Evolutionary conservation across 2,888 invertebrate species (phyloP).

Genomic region (Ellobium chinense): DNA sequence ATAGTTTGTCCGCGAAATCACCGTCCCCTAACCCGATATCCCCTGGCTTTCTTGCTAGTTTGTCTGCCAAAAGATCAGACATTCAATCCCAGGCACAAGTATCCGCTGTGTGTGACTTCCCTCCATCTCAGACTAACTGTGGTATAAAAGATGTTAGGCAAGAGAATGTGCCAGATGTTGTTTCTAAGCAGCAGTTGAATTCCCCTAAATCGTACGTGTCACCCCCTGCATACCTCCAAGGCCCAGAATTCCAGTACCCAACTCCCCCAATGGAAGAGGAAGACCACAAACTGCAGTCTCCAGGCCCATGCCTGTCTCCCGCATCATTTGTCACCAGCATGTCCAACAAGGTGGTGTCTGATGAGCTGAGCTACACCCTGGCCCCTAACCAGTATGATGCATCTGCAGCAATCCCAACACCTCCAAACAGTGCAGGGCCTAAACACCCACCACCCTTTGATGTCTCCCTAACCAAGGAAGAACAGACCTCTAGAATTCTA

Average conservation of each 20-base stretch:
- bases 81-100: constrained; percentile 2
- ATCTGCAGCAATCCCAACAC: constrained; percentile 15
- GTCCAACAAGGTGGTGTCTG: neutral
- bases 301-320: constrained; percentile 25
- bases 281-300: constrained; percentile 30
- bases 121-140: neutral
- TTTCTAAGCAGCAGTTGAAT: neutral
- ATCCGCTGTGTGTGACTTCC: neutral
- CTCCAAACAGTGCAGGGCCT: constrained; percentile 38
- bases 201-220: constrained; percentile 13
- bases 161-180: neutral
- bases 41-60: constrained; percentile 6
- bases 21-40: neutral
- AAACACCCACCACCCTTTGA: constrained; percentile 16
- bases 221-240: constrained; percentile 3
- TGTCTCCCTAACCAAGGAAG: constrained; percentile 22
- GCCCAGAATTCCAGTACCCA: constrained; percentile 38
- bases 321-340: constrained; percentile 11
- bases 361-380: neutral
- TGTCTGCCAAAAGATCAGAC: constrained; percentile 4
- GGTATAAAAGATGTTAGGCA: neutral
- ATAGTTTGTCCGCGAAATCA: neutral
- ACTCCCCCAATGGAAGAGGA: constrained; percentile 45
- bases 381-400: neutral
- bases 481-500: constrained; percentile 41